Percentiles rank a stretch among this genome's conserved stretches.
Conservation (phyloP, 2,888 invertebrate species). For the Macrosiphum euphorbiae region DNA sequence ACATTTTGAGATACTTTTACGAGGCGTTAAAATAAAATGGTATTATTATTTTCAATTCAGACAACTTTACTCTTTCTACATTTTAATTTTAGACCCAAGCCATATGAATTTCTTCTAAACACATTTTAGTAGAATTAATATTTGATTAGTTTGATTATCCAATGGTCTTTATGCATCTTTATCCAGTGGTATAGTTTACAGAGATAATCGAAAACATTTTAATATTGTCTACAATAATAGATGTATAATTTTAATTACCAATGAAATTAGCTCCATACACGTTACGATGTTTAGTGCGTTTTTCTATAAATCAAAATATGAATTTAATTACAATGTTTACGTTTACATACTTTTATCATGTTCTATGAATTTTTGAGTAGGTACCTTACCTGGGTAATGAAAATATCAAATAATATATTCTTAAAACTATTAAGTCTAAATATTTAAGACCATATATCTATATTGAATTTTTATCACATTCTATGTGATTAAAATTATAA, state of each 20-base stretch:
- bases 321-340: background rate
- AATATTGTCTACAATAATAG: background rate
- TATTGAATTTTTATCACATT: too few relatives aligned
- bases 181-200: background rate
- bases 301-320: background rate
- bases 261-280: background rate
- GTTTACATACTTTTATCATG: background rate
- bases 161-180: background rate
- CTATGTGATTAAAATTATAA: background rate
- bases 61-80: too few relatives aligned
- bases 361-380: too few relatives aligned
- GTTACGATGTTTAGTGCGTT: background rate
- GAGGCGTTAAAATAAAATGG: too few relatives aligned
- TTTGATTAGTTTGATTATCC: background rate
- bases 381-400: background rate
- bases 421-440: background rate
- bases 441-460: too few relatives aligned
- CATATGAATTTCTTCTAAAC: background rate
- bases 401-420: background rate
- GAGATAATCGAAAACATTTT: background rate
- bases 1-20: background rate
- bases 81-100: too few relatives aligned
- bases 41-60: too few relatives aligned
- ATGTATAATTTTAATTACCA: background rate
- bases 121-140: background rate